Base-by-base conservation (phyloP, 2,797 vertebrate genomes). In the Girardinus metallicus region DNA sequence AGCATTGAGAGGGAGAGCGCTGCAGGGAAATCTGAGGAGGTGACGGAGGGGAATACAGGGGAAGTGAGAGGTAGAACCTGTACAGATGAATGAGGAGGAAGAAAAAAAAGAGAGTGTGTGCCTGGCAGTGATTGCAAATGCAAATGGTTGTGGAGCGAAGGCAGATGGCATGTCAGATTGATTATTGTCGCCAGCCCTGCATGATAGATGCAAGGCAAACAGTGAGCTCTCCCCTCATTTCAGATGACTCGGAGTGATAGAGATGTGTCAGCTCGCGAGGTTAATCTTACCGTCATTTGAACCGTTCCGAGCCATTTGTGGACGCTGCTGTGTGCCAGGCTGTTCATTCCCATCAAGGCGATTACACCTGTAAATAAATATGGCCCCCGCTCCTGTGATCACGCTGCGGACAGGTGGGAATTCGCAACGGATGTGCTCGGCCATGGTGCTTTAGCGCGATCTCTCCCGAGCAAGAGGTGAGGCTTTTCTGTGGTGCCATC, bases 131-230 rank as follows among this genome's bases (percentile, higher is more conserved):
- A 92, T 90, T 93, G 87, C 82, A 62, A 86, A 89, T 94, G 92
- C 94, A 95, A 95, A 95, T 96, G 95, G 93, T 92, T 94, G 89
- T 95, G 94, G 92, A 87, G 88, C 87, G 60, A 74, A 90, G 90
- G 93, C 95, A 96, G 94, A 95, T 95, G 94, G 93, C 79, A 82
- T 88, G 93, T 95, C 94, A 95, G 90, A 94, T 91, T 95, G 94
- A 95, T 95, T 95, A 95, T 94, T 90, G 88, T 90, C 86, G 79
- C 86, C 80, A 76, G 85, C 79, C 73, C 86, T 83, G 90, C 91
- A 71, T 93, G 90, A 92, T 90, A 66, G 91, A 94, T 89, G 82
- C 87, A 79, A 91, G 88, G 83, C 60, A 62, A 87, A 81, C 87
- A 80, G 79, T 73, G 85, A 91, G 91, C 89, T 88, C 82, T 86